Evolutionary conservation across 2,113 vertebrate species (phyloP).

Genomic region (Clarias batrachus): DNA sequence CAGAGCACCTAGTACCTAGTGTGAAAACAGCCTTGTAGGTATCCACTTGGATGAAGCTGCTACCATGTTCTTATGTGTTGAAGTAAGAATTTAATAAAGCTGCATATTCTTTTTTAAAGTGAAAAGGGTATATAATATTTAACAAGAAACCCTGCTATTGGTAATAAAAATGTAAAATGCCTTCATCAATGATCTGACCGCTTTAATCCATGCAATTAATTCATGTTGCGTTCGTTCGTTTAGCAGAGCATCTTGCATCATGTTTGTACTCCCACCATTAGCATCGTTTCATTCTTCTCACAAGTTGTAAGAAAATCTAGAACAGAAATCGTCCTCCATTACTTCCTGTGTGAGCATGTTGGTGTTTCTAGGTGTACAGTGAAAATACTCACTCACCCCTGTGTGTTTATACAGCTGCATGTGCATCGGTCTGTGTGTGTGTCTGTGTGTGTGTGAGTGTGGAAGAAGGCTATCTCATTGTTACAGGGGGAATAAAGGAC

Average conservation of each 20-base stretch:
- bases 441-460: not conserved
- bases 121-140: not conserved
- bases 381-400: not conserved
- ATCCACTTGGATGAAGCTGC: not conserved
- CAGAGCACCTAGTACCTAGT: too few species aligned
- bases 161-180: not conserved
- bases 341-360: not conserved
- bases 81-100: not conserved
- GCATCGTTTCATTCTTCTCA: not conserved
- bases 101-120: not conserved
- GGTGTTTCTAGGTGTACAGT: not conserved
- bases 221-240: not conserved
- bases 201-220: not conserved
- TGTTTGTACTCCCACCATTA: not conserved
- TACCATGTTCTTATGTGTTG: not conserved
- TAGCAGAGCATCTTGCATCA: not conserved
- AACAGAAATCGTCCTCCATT: not conserved
- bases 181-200: not conserved
- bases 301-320: not conserved
- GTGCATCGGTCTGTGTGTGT: not conserved
- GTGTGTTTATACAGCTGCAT: not conserved
- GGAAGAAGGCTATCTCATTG: not conserved
- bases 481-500: constrained; percentile 17
- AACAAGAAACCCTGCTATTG: not conserved
- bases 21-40: not conserved